phyloP scores from a whole-genome alignment of 2,113 vertebrate species.

The Ictidomys tridecemlineatus region DNA sequence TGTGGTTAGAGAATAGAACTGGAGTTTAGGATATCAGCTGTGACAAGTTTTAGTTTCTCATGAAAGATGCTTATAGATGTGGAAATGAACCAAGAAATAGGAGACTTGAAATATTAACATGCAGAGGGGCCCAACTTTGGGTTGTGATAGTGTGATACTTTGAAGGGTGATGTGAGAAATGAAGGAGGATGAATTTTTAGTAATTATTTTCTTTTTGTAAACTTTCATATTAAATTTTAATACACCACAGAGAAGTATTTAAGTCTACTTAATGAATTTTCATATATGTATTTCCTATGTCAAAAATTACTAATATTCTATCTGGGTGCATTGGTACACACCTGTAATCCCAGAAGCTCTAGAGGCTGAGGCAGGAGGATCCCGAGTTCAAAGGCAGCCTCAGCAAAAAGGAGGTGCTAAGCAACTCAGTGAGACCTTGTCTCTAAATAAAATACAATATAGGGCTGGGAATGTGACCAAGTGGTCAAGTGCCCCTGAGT shows the following conservation, averaged over 20 bases:
- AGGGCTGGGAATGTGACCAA: no score
- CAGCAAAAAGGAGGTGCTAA: no score
- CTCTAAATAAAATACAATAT: no score
- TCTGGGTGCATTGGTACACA: no score
- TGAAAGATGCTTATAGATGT: not conserved
- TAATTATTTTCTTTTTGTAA: not conserved
- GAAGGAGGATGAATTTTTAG: not conserved
- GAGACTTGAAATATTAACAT: not conserved
- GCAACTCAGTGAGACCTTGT: no score
- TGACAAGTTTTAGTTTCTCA: not conserved
- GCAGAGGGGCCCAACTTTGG: not conserved
- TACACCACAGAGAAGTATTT: no score
- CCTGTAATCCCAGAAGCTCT: no score
- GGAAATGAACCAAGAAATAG: not conserved
- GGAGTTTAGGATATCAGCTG: not conserved
- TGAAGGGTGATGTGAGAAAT: not conserved
- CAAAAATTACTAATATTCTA: not conserved
- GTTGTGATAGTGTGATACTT: not conserved
- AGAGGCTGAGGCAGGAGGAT: no score
- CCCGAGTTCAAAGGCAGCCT: no score
- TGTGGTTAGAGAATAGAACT: not conserved
- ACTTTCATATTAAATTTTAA: conserved; percentile 19
- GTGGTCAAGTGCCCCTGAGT: no score
- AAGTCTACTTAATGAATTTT: not conserved
- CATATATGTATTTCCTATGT: not conserved